Conservation (phyloP, 2,888 invertebrate genomes). For the Dolomedes plantarius region DNA sequence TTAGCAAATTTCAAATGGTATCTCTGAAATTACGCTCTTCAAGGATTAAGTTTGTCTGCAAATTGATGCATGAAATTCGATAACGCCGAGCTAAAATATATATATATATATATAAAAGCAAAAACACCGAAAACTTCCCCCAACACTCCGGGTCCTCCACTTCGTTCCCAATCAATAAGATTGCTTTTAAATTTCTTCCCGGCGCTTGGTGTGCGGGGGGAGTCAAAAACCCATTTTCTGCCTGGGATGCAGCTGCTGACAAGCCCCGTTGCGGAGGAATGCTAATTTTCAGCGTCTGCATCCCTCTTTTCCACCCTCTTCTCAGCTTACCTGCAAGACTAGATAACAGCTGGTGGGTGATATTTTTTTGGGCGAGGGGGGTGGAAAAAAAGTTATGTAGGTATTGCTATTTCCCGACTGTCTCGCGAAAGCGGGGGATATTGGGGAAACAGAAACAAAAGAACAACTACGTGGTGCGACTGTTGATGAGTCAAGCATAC, state of each 20-base stretch:
- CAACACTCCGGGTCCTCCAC: neutral
- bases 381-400: no score
- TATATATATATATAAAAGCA: neutral
- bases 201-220: neutral
- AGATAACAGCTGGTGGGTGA: neutral
- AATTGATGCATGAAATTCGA: neutral
- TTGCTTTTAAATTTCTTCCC: slow-evolving; percentile 5
- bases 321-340: neutral
- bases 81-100: neutral
- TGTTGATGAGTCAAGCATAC: no score
- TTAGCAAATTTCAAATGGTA: neutral
- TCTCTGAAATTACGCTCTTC: neutral
- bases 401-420: no score
- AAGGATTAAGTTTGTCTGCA: neutral
- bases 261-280: neutral
- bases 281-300: neutral
- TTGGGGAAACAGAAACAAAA: no score
- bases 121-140: no score
- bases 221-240: slow-evolving; percentile 8
- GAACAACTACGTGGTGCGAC: no score
- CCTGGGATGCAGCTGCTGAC: neutral
- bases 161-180: slow-evolving; percentile 3
- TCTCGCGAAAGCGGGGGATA: no score
- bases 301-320: neutral
- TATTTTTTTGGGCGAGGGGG: no score